phyloP scores from a whole-genome alignment of 2,888 invertebrate species.

The Lepidocyrtoides sp. region DNA sequence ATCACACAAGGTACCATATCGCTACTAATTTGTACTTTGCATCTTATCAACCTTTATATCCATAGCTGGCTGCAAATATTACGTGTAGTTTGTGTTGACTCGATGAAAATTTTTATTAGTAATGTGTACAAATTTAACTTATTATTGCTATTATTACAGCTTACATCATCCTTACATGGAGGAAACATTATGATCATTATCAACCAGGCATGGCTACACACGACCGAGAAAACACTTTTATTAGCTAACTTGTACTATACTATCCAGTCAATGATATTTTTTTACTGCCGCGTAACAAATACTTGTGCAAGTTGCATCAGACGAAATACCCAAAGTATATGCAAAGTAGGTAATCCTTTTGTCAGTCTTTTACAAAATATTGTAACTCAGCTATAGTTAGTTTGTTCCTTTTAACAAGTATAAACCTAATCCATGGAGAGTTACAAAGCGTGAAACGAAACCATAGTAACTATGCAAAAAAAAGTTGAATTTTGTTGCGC shows the following conservation, averaged over 20 bases:
- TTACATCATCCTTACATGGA: slow-evolving; percentile 14
- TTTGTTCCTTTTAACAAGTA: neutral
- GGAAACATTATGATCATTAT: neutral
- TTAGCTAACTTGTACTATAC: neutral
- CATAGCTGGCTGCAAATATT: neutral
- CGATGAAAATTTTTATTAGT: neutral
- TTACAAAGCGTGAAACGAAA: slow-evolving; percentile 64
- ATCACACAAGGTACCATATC: neutral
- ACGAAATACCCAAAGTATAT: neutral
- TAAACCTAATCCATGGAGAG: slow-evolving; percentile 42
- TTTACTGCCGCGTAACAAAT: neutral
- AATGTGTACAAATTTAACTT: too few relatives aligned
- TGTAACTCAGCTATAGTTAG: neutral
- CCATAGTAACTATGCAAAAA: neutral
- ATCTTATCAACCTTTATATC: neutral
- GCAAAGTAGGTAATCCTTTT: neutral
- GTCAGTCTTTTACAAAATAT: neutral
- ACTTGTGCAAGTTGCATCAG: neutral
- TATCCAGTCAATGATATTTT: neutral
- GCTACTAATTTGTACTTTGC: neutral
- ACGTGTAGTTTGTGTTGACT: too few relatives aligned
- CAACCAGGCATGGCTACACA: slow-evolving; percentile 40
- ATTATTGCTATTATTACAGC: too few relatives aligned
- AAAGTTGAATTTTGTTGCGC: neutral
- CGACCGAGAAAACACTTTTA: neutral